These are phyloP conservation scores for Myiotriccus ornatus DNA, from an alignment of 2,797 vertebrate species.

Conservation along the genomic window DNA sequence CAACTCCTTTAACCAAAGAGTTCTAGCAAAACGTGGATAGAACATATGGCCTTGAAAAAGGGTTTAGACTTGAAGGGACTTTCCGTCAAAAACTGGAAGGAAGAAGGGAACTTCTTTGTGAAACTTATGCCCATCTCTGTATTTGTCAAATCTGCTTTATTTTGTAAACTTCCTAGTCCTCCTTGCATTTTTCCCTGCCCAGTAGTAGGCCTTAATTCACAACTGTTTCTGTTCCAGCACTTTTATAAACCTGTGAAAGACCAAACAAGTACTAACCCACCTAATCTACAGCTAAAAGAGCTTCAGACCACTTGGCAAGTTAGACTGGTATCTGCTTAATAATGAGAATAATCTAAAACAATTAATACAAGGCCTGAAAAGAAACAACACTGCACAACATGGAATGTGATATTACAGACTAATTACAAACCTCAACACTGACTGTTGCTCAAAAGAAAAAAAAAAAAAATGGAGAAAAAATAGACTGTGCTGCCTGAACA, in stretches of 20 bases:
- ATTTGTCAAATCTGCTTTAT: background rate
- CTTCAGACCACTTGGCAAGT: background rate
- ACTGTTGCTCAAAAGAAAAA: background rate
- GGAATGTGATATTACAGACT: background rate
- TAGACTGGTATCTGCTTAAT: background rate
- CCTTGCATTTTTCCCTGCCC: background rate
- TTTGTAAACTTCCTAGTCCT: background rate
- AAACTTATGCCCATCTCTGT: background rate
- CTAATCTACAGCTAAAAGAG: background rate
- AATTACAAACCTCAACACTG: background rate
- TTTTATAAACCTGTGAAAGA: background rate
- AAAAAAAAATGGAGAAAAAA: background rate
- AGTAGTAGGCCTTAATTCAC: background rate
- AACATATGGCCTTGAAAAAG: fast-evolving
- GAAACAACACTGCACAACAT: background rate
- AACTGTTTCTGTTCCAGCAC: background rate
- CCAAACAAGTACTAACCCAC: background rate
- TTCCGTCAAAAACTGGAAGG: background rate
- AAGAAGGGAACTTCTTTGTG: background rate
- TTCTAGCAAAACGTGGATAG: fast-evolving
- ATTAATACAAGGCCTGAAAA: background rate
- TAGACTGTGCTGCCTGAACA: background rate
- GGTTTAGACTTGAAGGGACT: background rate
- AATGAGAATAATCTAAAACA: background rate
- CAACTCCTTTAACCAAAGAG: background rate